phyloP scores from a whole-genome alignment of 2,797 vertebrate genomes.

The Pseudochromis fuscus region DNA sequence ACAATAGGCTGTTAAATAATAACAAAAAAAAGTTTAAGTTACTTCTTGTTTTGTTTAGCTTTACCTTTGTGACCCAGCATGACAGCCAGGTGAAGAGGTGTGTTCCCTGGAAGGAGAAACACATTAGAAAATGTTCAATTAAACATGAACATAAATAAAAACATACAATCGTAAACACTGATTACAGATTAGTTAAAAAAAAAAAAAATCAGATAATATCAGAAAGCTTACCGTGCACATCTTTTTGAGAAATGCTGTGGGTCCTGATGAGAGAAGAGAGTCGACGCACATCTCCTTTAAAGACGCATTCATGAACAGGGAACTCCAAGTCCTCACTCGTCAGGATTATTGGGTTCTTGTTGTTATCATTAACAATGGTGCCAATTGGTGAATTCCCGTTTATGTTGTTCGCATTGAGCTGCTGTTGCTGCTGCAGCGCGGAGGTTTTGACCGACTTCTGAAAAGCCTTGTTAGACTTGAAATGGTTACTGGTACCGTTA shows the following conservation, averaged over 20 bases:
- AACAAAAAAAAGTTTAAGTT: too few species aligned
- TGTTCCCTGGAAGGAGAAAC: slow-evolving; percentile 87
- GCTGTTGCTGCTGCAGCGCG: slow-evolving; percentile 73
- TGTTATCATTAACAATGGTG: slow-evolving; percentile 72
- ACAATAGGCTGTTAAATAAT: not conserved
- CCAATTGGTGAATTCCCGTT: slow-evolving; percentile 71
- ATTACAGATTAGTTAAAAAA: not conserved
- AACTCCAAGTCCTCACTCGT: slow-evolving; percentile 78
- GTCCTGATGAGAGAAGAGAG: slow-evolving; percentile 96
- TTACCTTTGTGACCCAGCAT: slow-evolving; percentile 98
- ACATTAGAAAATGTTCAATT: not conserved
- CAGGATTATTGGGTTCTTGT: slow-evolving; percentile 81
- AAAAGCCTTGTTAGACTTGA: slow-evolving; percentile 84
- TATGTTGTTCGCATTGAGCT: slow-evolving; percentile 81
- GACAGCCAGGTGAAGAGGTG: slow-evolving; percentile 96
- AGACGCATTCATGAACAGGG: slow-evolving; percentile 94
- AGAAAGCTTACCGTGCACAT: slow-evolving; percentile 90
- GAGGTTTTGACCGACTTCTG: slow-evolving; percentile 75
- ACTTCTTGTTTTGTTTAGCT: slow-evolving; percentile 50
- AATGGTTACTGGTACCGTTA: slow-evolving; percentile 74
- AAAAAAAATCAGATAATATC: not conserved
- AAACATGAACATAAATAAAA: not conserved
- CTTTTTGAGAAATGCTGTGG: slow-evolving; percentile 94
- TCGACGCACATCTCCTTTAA: slow-evolving; percentile 91
- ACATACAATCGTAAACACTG: not conserved